phyloP scores from a whole-genome alignment of 2,888 invertebrate species.

The Lithophane ornitopus region DNA sequence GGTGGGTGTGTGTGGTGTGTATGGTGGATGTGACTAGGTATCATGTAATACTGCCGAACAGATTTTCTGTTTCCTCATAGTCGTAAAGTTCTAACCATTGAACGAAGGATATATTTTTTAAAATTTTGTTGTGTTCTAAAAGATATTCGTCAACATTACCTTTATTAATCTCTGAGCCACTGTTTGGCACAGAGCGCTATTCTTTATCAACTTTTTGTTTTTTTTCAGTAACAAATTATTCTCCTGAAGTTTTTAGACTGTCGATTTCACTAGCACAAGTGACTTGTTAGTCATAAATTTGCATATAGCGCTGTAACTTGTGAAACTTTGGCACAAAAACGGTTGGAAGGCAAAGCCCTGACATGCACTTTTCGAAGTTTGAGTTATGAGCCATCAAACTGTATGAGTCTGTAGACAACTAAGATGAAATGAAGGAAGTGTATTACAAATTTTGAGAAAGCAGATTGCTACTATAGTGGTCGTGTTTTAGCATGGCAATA shows the following conservation, averaged over 20 bases:
- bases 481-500: too few relatives aligned
- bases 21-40: too few relatives aligned
- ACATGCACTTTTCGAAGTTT: slow-evolving; percentile 50
- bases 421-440: slow-evolving; percentile 2
- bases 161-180: not conserved
- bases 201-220: not conserved
- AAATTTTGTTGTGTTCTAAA: not conserved
- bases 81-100: too few relatives aligned
- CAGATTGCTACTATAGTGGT: not conserved
- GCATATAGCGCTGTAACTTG: slow-evolving; percentile 46
- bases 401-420: slow-evolving; percentile 20
- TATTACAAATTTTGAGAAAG: not conserved
- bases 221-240: slow-evolving; percentile 2
- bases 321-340: slow-evolving; percentile 49
- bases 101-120: not conserved
- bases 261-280: slow-evolving; percentile 25
- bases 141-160: not conserved
- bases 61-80: too few relatives aligned
- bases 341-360: slow-evolving; percentile 34
- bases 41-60: too few relatives aligned
- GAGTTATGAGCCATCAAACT: slow-evolving; percentile 47
- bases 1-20: too few relatives aligned
- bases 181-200: not conserved
- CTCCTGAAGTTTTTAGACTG: slow-evolving; percentile 3
- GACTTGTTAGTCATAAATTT: slow-evolving; percentile 44